Percentiles rank a stretch among this genome's conserved stretches.
These are phyloP conservation scores for Channa argus DNA, from an alignment of 2,113 vertebrate genomes.

Conservation along the genomic window DNA sequence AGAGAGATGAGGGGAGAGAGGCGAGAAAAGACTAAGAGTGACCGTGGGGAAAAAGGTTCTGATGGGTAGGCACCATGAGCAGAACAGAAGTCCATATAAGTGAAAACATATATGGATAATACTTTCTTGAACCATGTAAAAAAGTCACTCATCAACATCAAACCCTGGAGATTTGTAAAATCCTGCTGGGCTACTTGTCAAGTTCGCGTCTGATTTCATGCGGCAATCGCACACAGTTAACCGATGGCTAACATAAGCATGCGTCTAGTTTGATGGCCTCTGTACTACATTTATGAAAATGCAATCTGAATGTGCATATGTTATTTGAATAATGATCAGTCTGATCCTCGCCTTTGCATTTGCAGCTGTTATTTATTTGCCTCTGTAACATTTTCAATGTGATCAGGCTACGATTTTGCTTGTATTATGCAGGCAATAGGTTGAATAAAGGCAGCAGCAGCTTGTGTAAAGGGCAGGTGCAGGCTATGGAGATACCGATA, in stretches of 20 bases:
- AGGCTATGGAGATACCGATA: background rate
- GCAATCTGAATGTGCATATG: slow-evolving; percentile 7
- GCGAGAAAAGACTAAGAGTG: slow-evolving; percentile 8
- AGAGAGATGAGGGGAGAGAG: slow-evolving; percentile 16
- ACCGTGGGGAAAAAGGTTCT: background rate
- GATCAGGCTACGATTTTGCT: background rate
- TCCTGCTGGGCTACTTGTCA: background rate
- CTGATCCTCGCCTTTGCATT: slow-evolving; percentile 9
- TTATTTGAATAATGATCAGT: slow-evolving; percentile 21
- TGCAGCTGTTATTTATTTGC: slow-evolving; percentile 20
- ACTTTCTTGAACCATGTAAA: background rate
- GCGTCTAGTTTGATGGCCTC: slow-evolving; percentile 8
- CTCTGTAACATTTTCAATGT: background rate
- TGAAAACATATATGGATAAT: background rate
- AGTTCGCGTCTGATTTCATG: slow-evolving; percentile 23
- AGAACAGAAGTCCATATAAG: too few relatives aligned
- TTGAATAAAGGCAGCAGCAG: background rate
- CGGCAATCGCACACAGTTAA: slow-evolving; percentile 23
- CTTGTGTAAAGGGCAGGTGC: background rate
- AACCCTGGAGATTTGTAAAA: slow-evolving; percentile 15
- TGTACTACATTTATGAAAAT: slow-evolving; percentile 29
- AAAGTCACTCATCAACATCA: background rate
- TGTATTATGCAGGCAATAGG: background rate
- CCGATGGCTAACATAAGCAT: slow-evolving; percentile 22
- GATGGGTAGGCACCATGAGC: background rate